These are phyloP conservation scores for Oscheius sp. DNA, from an alignment of 1,140 invertebrate species.

Conservation along the genomic window DNA sequence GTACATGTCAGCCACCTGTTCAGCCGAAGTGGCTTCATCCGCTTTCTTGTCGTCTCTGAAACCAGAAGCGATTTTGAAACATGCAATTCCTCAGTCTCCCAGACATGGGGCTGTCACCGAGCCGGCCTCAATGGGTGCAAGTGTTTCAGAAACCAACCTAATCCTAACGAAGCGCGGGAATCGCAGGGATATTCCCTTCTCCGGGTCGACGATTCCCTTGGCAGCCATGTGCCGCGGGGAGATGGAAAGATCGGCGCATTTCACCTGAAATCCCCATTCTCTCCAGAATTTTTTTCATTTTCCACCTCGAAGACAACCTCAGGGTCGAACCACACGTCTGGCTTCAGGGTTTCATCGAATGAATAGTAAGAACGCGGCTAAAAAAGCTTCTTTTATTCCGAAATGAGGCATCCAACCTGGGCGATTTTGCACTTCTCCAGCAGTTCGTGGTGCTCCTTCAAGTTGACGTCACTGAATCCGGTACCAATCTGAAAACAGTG, in stretches of 20 bases:
- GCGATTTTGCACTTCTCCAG: conserved; percentile 71
- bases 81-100: conserved; percentile 61
- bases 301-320: conserved; percentile 78
- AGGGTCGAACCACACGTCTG: conserved; percentile 90
- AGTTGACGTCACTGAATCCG: conserved; percentile 88
- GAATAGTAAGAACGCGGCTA: conserved; percentile 80
- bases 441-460: conserved; percentile 73
- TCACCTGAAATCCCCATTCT: conserved; percentile 65
- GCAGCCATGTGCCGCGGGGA: conserved; percentile 90
- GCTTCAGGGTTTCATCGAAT: conserved; percentile 73
- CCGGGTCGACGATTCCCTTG: conserved; percentile 71
- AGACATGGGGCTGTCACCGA: not conserved
- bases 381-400: not conserved
- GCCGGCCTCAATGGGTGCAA: not conserved
- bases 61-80: conserved; percentile 61
- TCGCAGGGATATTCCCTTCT: conserved; percentile 78
- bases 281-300: not conserved
- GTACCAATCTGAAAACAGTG: conserved; percentile 78
- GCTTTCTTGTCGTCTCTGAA: conserved; percentile 87
- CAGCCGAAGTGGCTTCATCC: conserved; percentile 85
- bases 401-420: conserved; percentile 37
- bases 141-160: not conserved
- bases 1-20: conserved; percentile 79
- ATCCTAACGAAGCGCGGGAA: conserved; percentile 76
- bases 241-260: conserved; percentile 91